phyloP scores from a whole-genome alignment of 2,888 invertebrate genomes.

The Cryptus armator region DNA sequence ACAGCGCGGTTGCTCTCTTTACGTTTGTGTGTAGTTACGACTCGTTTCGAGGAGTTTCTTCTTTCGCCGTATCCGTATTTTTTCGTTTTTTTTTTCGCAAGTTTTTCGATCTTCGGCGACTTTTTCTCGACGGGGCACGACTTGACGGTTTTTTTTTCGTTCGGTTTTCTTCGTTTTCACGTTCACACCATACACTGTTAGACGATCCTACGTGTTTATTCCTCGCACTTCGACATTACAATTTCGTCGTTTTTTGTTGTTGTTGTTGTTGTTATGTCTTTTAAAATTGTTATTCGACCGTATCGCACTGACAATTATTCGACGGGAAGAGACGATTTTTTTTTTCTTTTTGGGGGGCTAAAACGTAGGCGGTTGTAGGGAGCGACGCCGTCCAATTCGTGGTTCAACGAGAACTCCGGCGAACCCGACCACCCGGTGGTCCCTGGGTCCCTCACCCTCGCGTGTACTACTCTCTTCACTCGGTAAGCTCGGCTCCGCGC shows the following conservation, averaged over 20 bases:
- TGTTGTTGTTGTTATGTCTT: not conserved
- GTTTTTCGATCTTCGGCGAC: slow-evolving; percentile 6
- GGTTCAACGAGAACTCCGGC: slow-evolving; percentile 47
- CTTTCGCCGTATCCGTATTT: not conserved
- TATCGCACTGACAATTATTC: not conserved
- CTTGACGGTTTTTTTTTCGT: not conserved
- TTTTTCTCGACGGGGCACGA: slow-evolving; percentile 8
- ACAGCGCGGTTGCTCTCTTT: slow-evolving; percentile 44
- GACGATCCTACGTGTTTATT: not conserved
- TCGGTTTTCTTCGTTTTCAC: not conserved
- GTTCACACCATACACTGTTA: not conserved
- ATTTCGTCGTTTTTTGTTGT: not conserved
- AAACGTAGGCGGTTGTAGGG: slow-evolving; percentile 45
- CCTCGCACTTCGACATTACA: not conserved
- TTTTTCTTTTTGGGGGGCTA: slow-evolving; percentile 1
- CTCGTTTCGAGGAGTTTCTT: not conserved
- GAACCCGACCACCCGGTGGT: slow-evolving; percentile 66
- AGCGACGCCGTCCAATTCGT: slow-evolving; percentile 44
- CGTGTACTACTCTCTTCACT: slow-evolving; percentile 70
- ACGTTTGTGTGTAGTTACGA: slow-evolving; percentile 4
- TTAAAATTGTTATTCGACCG: not conserved
- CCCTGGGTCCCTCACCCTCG: slow-evolving; percentile 69
- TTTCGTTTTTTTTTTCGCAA: not conserved
- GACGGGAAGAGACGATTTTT: not conserved
- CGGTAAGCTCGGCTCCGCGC: slow-evolving; percentile 74